phyloP scores from a whole-genome alignment of 2,113 vertebrate species.

The Neodon shergylaensis region DNA sequence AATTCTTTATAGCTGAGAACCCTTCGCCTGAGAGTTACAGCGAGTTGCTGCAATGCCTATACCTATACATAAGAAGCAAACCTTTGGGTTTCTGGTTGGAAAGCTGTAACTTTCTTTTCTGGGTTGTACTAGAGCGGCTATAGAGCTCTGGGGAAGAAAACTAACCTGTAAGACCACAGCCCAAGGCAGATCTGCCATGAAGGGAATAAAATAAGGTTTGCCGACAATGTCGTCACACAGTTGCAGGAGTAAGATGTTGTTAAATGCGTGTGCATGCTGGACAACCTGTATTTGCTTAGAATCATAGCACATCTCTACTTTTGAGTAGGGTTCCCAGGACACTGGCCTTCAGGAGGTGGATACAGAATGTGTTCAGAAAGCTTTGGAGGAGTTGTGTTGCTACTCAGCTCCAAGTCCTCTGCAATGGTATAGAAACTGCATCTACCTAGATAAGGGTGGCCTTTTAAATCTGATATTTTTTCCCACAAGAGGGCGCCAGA shows the following conservation, averaged over 20 bases:
- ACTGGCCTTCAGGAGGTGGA: neutral
- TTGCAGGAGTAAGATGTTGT: neutral
- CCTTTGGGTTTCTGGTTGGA: neutral
- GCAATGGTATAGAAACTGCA: neutral
- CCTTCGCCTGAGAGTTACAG: neutral
- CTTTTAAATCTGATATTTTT: slow-evolving; percentile 50
- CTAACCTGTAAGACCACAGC: neutral
- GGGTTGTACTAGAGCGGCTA: neutral
- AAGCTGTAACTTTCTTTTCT: neutral
- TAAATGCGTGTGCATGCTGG: neutral
- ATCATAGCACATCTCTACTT: neutral
- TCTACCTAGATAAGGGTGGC: neutral
- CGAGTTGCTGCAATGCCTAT: neutral
- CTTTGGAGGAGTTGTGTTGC: neutral
- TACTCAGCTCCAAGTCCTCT: neutral
- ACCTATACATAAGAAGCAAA: neutral
- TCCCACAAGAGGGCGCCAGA: too few species aligned
- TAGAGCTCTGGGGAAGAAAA: neutral
- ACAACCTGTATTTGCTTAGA: neutral
- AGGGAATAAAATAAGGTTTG: slow-evolving; percentile 8
- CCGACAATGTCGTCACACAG: neutral
- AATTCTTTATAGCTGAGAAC: slow-evolving; percentile 10
- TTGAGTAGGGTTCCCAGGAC: neutral
- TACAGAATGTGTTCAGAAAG: neutral
- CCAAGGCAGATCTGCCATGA: neutral